Conservation (phyloP, 2,888 invertebrate species). For the Maniola hyperantus region DNA sequence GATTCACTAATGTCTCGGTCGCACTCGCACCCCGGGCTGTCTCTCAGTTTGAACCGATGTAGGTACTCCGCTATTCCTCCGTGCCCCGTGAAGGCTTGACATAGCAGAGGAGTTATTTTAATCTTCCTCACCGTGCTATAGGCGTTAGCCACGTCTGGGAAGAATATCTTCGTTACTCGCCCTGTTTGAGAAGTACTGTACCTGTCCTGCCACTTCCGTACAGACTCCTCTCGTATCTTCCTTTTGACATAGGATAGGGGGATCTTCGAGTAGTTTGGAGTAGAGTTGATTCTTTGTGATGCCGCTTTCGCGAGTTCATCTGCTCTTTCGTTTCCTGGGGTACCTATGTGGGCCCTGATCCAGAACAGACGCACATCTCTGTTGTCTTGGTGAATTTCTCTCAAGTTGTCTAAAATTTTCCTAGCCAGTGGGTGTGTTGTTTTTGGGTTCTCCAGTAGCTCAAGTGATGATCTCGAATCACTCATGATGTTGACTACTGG, state of each 20-base stretch:
- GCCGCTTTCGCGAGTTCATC: slow-evolving; percentile 9
- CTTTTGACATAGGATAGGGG: slow-evolving; percentile 25
- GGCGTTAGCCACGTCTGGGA: slow-evolving; percentile 9
- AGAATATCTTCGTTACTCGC: slow-evolving; percentile 15
- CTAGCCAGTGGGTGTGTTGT: no score
- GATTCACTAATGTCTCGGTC: slow-evolving; percentile 4
- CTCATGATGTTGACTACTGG: no score
- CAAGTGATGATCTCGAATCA: no score
- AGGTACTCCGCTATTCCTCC: slow-evolving; percentile 4
- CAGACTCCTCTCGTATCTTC: slow-evolving; percentile 28
- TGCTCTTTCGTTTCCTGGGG: slow-evolving; percentile 7
- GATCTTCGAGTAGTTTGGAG: slow-evolving; percentile 7
- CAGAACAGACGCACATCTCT: no score
- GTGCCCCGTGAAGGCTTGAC: no score
- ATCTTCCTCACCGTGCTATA: slow-evolving; percentile 10
- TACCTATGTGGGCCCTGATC: no score
- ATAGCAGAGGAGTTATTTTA: no score
- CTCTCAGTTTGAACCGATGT: slow-evolving; percentile 10
- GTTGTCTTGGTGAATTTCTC: no score
- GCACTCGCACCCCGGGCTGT: slow-evolving; percentile 11
- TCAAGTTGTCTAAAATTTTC: no score
- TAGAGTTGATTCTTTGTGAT: not conserved
- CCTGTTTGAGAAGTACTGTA: slow-evolving; percentile 23
- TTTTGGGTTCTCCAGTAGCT: no score
- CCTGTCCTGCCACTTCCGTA: slow-evolving; percentile 24